Conservation (phyloP, 2,888 invertebrate genomes). For the Aphrophora alni region DNA sequence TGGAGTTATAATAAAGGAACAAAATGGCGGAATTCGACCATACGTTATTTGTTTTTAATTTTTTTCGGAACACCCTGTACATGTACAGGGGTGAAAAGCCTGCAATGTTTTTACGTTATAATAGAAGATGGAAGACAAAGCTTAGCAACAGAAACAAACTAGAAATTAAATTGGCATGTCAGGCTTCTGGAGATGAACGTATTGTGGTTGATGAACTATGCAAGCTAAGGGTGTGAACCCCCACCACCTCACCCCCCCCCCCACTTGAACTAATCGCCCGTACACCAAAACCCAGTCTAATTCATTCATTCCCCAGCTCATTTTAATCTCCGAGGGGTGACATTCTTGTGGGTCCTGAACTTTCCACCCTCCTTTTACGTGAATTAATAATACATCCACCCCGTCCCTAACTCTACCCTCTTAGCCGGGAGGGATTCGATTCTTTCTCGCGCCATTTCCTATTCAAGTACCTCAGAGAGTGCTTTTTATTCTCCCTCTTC, state of each 20-base stretch:
- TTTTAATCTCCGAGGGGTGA: neutral
- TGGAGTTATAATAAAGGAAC: no score
- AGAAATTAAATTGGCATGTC: neutral
- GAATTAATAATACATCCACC: neutral
- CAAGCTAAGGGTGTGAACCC: neutral
- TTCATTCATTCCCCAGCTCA: neutral
- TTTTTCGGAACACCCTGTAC: no score
- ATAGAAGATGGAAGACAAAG: no score
- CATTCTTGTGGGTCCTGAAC: neutral
- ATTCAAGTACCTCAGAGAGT: neutral
- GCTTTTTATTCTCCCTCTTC: neutral
- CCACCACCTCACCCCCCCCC: neutral
- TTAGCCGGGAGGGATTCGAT: neutral
- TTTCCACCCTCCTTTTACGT: neutral
- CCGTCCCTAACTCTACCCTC: no score
- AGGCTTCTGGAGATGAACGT: neutral
- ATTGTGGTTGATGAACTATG: constrained; percentile 2
- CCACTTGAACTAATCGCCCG: neutral
- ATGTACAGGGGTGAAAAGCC: no score
- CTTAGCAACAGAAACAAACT: neutral
- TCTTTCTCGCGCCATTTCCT: constrained; percentile 9
- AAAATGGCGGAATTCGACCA: no score
- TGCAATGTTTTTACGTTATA: no score
- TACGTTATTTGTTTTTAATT: no score
- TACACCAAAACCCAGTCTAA: neutral